Percentiles rank a stretch among this genome's conserved stretches.
Evolutionary conservation across 1,140 invertebrate species (phyloP).

Genomic region (Centruroides sculpturatus): DNA sequence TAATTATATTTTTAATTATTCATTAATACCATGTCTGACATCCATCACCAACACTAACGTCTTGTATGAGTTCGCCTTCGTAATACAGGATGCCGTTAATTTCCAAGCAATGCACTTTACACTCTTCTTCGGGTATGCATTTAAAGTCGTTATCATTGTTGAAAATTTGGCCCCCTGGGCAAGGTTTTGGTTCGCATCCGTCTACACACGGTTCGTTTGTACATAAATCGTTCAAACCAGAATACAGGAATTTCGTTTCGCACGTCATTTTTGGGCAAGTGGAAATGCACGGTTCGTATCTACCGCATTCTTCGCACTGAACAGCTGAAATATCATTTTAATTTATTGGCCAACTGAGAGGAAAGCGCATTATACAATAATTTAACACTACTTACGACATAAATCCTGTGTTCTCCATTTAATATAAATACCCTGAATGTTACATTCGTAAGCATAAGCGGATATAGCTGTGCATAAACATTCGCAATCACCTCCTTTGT

Average conservation of each 20-base stretch:
- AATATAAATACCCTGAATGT: slow-evolving; percentile 38
- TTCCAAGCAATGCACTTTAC: slow-evolving; percentile 51
- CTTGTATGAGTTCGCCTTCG: slow-evolving; percentile 15
- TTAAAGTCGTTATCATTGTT: slow-evolving; percentile 47
- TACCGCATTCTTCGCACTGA: slow-evolving; percentile 67
- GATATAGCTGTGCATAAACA: slow-evolving; percentile 76
- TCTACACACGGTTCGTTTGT: slow-evolving; percentile 58
- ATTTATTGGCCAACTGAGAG: background rate
- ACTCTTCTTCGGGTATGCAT: slow-evolving; percentile 52
- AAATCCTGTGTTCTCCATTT: slow-evolving; percentile 63
- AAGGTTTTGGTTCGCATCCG: slow-evolving; percentile 55
- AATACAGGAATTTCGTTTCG: slow-evolving; percentile 52
- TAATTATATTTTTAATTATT: too few relatives aligned
- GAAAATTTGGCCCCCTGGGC: slow-evolving; percentile 50
- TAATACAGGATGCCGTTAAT: slow-evolving; percentile 7
- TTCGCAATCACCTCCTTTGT: slow-evolving; percentile 72
- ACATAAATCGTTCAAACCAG: slow-evolving; percentile 40
- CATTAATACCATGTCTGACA: slow-evolving; percentile 54
- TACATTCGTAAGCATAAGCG: slow-evolving; percentile 69
- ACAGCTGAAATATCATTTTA: slow-evolving; percentile 43
- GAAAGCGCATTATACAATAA: background rate
- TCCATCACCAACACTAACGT: slow-evolving; percentile 40
- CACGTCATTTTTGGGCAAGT: slow-evolving; percentile 69
- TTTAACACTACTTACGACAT: slow-evolving; percentile 48
- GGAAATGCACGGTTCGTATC: slow-evolving; percentile 62